Base-by-base conservation (phyloP, 2,888 invertebrate genomes). In the Abrostola triplasia region DNA sequence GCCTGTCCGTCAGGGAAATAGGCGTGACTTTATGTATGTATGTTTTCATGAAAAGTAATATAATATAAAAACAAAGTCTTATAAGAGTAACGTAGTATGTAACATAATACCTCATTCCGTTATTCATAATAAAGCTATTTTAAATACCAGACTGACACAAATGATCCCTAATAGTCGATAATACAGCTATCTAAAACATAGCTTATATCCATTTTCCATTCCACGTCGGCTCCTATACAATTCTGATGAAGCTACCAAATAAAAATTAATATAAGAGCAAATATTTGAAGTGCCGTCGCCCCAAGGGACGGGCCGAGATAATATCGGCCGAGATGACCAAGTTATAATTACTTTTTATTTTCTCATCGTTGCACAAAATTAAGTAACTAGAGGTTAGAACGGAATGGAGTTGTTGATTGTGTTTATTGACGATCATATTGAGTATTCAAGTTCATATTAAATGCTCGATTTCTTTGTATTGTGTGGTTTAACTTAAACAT, bases 301-400 rank as follows among this genome's bases (percentile, higher is more conserved):
- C 77, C 65, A 48, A 64, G 76, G 75, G 80, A 77, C 79, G 74
- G 79, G 75, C 80, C 70, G 58, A 84, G 84, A 85, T 88, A 85
- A 86, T 88, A 83, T 82, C 83, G 63, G 60, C 53, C 48, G 80
- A 81, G 84, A 82, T 84, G 87, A 80, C 87, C 79, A 88, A 90
- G 83, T 90, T 90, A 85, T 89, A 90, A 90, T 90, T 89, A 88
- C 87, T 89, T 89, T 88, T 88, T 88, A 88, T 88, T 83, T 86
- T 84, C 79, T 76, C 78, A 70, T 76, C 79, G 83, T 73, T 80
- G 82, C 80, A 83, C 80, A 77, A 80, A 81, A 80, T 83, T 81
- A 84, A 81, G 64, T 75, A 67, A 62, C 42, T 64, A 70, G 61
- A 59, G 64, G 58, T 67, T 69, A 50, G 48, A 50, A 49, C 58